Conservation (phyloP, 2,888 invertebrate genomes). For the Notodonta ziczac region DNA sequence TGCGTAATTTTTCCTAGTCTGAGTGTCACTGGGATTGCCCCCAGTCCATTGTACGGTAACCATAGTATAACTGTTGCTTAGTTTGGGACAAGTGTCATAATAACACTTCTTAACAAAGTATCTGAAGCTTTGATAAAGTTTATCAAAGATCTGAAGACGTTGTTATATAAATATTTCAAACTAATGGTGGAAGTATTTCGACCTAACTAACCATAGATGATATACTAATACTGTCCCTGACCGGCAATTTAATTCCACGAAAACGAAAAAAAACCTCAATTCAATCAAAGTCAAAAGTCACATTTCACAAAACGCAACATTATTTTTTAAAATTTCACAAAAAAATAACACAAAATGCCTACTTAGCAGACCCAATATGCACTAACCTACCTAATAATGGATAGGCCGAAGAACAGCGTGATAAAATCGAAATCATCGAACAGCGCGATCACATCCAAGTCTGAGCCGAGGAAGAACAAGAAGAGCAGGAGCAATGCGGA, state of each 20-base stretch:
- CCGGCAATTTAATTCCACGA: background rate
- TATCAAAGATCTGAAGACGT: no score
- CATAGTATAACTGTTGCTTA: no score
- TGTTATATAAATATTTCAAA: no score
- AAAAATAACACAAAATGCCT: conserved; percentile 11
- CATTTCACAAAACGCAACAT: background rate
- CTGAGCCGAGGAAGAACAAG: conserved; percentile 36
- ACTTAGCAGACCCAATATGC: background rate
- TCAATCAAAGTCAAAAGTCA: background rate
- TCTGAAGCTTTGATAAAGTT: no score
- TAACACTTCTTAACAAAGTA: no score
- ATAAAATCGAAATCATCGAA: conserved; percentile 60
- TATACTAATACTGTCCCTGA: no score
- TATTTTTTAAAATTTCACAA: background rate
- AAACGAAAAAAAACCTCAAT: background rate
- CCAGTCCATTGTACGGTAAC: no score
- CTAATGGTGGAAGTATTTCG: no score
- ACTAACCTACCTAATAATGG: conserved; percentile 33
- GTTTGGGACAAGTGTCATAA: no score
- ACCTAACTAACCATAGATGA: no score
- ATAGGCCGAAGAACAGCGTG: conserved; percentile 40
- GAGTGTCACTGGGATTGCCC: no score
- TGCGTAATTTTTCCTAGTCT: no score
- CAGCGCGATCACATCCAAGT: conserved; percentile 36
- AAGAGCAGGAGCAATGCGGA: conserved; percentile 50